Percentiles rank a stretch among this genome's conserved stretches.
phyloP scores from a whole-genome alignment of 2,113 vertebrate species.

The Ictalurus furcatus region DNA sequence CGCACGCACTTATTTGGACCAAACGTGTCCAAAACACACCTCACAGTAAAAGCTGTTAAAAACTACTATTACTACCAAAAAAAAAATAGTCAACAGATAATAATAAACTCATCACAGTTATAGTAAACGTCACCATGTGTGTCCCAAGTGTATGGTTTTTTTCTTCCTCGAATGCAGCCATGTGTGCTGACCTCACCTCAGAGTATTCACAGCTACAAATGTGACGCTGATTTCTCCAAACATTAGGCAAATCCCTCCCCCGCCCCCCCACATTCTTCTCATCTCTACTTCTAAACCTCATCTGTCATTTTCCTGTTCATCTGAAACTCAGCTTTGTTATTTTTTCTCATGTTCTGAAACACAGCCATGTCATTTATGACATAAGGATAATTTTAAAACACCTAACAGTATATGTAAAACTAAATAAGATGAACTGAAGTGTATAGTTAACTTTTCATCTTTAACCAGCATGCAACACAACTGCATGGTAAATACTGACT shows the following conservation, averaged over 20 bases:
- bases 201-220: conserved; percentile 14
- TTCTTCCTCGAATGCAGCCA: neutral
- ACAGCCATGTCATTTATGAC: neutral
- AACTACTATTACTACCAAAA: neutral
- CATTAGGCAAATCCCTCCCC: conserved; percentile 12
- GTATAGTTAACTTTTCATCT: too few species aligned
- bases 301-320: neutral
- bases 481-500: too few species aligned
- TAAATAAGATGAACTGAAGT: neutral
- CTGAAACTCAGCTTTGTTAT: neutral
- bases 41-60: neutral
- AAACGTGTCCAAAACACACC: neutral
- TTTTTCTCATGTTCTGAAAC: neutral
- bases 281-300: neutral
- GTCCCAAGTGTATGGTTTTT: neutral
- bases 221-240: neutral
- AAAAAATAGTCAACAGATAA: neutral
- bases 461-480: neutral
- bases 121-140: neutral
- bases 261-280: neutral
- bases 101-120: neutral
- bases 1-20: neutral
- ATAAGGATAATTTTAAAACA: neutral
- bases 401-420: neutral
- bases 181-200: neutral